phyloP scores from a whole-genome alignment of 2,113 vertebrate genomes.

The Varanus salvator region DNA sequence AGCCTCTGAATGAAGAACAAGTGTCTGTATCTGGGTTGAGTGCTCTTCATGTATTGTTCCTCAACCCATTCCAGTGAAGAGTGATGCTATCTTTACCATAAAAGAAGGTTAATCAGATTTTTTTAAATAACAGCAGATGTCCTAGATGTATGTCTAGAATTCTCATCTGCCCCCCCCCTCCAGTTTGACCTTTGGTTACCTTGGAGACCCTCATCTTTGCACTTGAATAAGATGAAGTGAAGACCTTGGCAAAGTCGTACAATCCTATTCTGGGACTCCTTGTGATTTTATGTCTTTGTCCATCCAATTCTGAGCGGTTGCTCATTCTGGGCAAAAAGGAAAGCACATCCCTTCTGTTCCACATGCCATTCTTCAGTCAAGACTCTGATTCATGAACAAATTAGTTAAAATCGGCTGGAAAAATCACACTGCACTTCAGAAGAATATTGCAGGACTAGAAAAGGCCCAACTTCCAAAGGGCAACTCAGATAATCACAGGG shows the following conservation, averaged over 20 bases:
- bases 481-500: too few species aligned
- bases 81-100: slow-evolving; percentile 25
- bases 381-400: too few species aligned
- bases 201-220: slow-evolving; percentile 7
- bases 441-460: too few species aligned
- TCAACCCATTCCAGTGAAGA: slow-evolving; percentile 33
- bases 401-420: too few species aligned
- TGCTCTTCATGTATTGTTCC: slow-evolving; percentile 48
- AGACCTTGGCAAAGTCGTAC: rapidly evolving
- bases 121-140: not conserved
- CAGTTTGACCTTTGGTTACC: not conserved
- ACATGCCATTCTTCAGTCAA: too few species aligned
- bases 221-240: not conserved
- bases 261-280: not conserved
- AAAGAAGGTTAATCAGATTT: too few species aligned
- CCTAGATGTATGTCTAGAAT: not conserved
- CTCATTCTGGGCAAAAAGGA: too few species aligned
- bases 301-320: not conserved
- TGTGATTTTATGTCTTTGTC: not conserved
- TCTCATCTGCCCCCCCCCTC: slow-evolving; percentile 30
- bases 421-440: too few species aligned
- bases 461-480: too few species aligned
- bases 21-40: slow-evolving; percentile 42
- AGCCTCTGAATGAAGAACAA: slow-evolving; percentile 56
- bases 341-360: too few species aligned